Base-by-base conservation (phyloP, 37 sponge, comb jelly and placozoan genomes). In the Tethya wilhelma region DNA sequence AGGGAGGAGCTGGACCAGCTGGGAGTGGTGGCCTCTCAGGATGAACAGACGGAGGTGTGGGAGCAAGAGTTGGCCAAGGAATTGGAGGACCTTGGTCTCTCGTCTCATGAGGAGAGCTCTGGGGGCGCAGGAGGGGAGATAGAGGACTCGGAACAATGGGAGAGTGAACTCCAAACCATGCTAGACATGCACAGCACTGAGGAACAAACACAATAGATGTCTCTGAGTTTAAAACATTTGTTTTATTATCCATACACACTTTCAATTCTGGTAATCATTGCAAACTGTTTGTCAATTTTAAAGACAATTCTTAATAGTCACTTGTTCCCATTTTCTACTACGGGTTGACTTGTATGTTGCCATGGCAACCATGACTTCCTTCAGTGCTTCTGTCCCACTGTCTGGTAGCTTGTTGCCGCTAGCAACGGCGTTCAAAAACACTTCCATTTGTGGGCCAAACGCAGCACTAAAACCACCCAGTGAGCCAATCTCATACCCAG, bases 141-240 rank as follows among this genome's bases (percentile, higher is more conserved):
- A 4, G 73, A 57, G n/a, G 88, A 84, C 69, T 31, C 55, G 22
- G 91, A 87, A 44, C 67, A 44, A 17, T 96, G 93, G 90, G 96
- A 96, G 76, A 79, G 75, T 30, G 96, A 96, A 40, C 53, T 96
- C 0, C 79, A 89, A 44, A 56, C 84, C 64, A 89, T 96, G 87
- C 56, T 96, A 4, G 83, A 93, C 39, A 74, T 67, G 58, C 84
- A 84, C 59, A 63, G 64, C 32, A 71, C 69, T 23, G 14, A 67
- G 55, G 17, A 9, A 59, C 20, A 59, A 30, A 19, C 62, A 59
- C 62, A 59, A n/a, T n/a, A n/a, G n/a, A n/a, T n/a, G n/a, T n/a
- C n/a, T n/a, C n/a, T n/a, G n/a, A n/a, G n/a, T n/a, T n/a, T n/a
- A n/a, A n/a, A n/a, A n/a, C n/a, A n/a, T n/a, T n/a, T n/a, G n/a